Evolutionary conservation across 2,113 vertebrate species (phyloP), one percentile per base, ranked within the genome.

Genomic region (Cephalophus harveyi): DNA sequence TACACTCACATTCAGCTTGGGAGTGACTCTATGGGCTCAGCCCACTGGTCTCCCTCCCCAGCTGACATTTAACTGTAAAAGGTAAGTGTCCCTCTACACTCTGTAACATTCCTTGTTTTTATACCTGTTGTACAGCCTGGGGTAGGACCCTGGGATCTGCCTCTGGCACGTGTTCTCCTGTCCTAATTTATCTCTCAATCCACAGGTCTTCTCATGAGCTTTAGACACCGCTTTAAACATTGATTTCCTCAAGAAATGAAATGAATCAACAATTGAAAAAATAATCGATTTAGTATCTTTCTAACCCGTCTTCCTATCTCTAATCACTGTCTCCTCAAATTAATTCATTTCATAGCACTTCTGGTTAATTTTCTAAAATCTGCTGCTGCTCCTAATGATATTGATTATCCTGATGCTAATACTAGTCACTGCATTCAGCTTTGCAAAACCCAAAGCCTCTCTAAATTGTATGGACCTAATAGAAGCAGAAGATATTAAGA

Each of bases 391-490:
- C 6, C 1, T 30, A 14, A n/a, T 7, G 17, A 21, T n/a, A 82
- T 28, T 19, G 16, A 81, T 52, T 10, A 52, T 21, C 48, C 17
- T 81, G 10, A n/a, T 52, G 16, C 30, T 33, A 21, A n/a, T 52
- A 52, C 10, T 4, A 6, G 79, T 52, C 30, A 30, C 5, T 0
- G 0, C 30, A 48, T 23, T 52, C 3, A n/a, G 48, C 19, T 52
- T 33, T n/a, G 48, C 17, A 52, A 82, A 82, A 52, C 30, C 79
- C 79, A 82, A 23, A 52, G 48, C 28, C 78, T 71, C 19, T 71
- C n/a, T 36, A 71, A 40, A 71, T 23, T 2, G 19, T 23, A 23
- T 40, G n/a, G n/a, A 40, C 67, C 67, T 23, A 71, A 40, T 21
- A 71, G 67, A 40, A 71, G 67, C 19, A 40, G n/a, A 40, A 40